Conservation (phyloP, 2,888 invertebrate genomes). For the Habrosyne pyritoides region DNA sequence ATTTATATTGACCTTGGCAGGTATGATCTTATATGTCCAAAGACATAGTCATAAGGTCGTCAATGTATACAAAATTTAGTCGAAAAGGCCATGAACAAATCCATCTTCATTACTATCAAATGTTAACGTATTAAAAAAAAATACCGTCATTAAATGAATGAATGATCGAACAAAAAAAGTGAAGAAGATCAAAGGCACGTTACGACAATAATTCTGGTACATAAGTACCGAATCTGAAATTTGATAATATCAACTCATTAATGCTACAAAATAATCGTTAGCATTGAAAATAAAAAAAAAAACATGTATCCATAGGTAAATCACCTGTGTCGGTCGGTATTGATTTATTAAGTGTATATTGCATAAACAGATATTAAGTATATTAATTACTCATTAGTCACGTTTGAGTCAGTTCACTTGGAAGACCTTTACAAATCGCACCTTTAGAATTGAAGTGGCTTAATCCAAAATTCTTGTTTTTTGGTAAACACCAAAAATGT, state of each 20-base stretch:
- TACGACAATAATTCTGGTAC: neutral
- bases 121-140: neutral
- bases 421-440: conserved; percentile 33
- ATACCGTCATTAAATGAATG: neutral
- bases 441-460: no score
- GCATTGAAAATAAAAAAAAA: no score
- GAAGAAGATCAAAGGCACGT: neutral
- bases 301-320: neutral
- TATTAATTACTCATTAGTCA: conserved; percentile 17
- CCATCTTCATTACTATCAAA: neutral
- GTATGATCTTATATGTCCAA: neutral
- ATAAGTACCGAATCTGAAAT: neutral
- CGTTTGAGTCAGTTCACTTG: conserved; percentile 27
- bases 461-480: no score
- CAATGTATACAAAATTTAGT: neutral
- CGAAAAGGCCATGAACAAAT: neutral
- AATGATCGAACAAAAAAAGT: neutral
- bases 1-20: no score
- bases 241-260: neutral
- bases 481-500: no score
- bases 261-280: neutral
- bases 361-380: neutral
- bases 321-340: neutral
- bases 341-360: neutral
- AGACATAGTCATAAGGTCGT: neutral